These are phyloP conservation scores for Trypoxylus dichotomus DNA, from an alignment of 1,140 invertebrate genomes.

Conservation along the genomic window DNA sequence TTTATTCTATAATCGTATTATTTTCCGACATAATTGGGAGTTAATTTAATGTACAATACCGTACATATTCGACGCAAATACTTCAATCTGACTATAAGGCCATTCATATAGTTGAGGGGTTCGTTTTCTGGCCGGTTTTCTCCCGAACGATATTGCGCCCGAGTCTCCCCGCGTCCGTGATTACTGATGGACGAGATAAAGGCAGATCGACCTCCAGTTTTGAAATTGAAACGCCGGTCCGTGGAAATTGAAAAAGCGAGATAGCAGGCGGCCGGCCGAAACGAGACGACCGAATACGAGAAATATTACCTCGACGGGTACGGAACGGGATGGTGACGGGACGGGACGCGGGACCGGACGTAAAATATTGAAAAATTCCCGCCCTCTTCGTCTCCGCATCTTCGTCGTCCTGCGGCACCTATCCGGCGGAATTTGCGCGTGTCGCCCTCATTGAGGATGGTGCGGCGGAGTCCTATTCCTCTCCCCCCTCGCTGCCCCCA, in stretches of 20 bases:
- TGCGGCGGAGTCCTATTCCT: not conserved
- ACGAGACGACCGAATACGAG: slow-evolving; percentile 36
- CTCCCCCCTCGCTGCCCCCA: too few relatives aligned
- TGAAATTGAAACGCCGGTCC: slow-evolving; percentile 44
- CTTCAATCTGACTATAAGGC: too few relatives aligned
- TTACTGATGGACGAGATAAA: slow-evolving; percentile 49
- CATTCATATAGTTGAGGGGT: not conserved
- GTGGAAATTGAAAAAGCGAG: slow-evolving; percentile 48
- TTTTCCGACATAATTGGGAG: too few relatives aligned
- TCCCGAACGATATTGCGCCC: not conserved
- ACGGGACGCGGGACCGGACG: slow-evolving; percentile 29
- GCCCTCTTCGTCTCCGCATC: slow-evolving; percentile 32
- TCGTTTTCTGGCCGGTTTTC: too few relatives aligned
- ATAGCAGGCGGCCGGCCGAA: slow-evolving; percentile 31
- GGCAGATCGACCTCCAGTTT: slow-evolving; percentile 46
- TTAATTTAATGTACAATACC: too few relatives aligned
- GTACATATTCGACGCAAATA: too few relatives aligned
- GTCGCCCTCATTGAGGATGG: not conserved
- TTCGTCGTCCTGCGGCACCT: not conserved
- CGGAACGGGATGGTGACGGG: slow-evolving; percentile 30
- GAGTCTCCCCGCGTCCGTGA: slow-evolving; percentile 30
- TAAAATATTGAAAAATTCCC: slow-evolving; percentile 51
- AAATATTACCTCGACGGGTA: slow-evolving; percentile 42
- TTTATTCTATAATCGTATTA: too few relatives aligned
- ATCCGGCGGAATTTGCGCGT: not conserved